Conservation (phyloP, 2,113 vertebrate genomes). For the Percina caprodes region DNA sequence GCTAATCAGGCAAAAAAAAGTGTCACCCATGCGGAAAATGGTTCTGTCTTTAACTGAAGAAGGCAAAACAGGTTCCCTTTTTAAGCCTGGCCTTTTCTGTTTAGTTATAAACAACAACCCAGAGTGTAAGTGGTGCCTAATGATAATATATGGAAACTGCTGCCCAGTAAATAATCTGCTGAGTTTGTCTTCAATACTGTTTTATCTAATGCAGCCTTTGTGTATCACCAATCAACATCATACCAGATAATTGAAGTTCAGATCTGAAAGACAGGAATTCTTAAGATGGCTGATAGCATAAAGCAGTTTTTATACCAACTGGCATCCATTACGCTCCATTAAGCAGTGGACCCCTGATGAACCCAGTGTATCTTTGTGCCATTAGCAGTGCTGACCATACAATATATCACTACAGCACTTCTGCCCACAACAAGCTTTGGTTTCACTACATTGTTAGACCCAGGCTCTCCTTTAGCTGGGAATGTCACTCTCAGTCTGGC, state of each 20-base stretch:
- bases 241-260: conserved; percentile 30
- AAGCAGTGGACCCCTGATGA: conserved; percentile 50
- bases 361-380: conserved; percentile 39
- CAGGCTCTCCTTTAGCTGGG: conserved; percentile 30
- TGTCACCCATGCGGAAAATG: conserved; percentile 24
- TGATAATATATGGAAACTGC: conserved; percentile 23
- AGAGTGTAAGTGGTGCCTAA: conserved; percentile 6
- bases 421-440: conserved; percentile 48
- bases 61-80: conserved; percentile 16
- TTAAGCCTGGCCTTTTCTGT: not conserved
- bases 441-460: conserved; percentile 33
- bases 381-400: conserved; percentile 73
- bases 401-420: conserved; percentile 43
- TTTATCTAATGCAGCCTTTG: conserved; percentile 37
- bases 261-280: conserved; percentile 34
- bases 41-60: conserved; percentile 12
- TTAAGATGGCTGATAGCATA: conserved; percentile 52
- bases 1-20: conserved; percentile 31
- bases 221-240: conserved; percentile 29
- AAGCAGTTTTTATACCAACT: conserved; percentile 48
- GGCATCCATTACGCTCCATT: conserved; percentile 76
- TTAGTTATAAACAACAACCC: not conserved
- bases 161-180: not conserved
- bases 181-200: not conserved
- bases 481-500: conserved; percentile 24